Evolutionary conservation across 2,888 invertebrate genomes (phyloP).

Genomic region (Muscina levida): DNA sequence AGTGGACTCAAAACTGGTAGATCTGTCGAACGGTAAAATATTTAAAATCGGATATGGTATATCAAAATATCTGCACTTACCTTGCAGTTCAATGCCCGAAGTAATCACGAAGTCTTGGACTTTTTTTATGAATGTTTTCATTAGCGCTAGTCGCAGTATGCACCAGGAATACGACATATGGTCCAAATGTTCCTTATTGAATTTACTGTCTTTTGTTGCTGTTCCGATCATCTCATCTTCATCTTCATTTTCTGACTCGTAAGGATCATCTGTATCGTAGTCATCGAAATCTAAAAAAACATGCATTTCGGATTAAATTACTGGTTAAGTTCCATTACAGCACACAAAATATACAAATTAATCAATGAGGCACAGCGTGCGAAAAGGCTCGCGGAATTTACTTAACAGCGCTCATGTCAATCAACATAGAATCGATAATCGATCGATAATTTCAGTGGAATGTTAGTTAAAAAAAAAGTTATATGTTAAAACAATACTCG

Average conservation of each 20-base stretch:
- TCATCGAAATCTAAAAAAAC: constrained; percentile 81
- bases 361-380: too few relatives aligned
- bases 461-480: too few relatives aligned
- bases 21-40: constrained; percentile 82
- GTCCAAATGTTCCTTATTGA: constrained; percentile 93
- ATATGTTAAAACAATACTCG: too few relatives aligned
- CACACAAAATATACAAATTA: too few relatives aligned
- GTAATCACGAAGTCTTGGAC: constrained; percentile 92
- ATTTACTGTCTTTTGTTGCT: constrained; percentile 78
- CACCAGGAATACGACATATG: constrained; percentile 98
- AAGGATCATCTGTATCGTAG: constrained; percentile 93
- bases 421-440: too few relatives aligned
- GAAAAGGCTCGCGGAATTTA: too few relatives aligned
- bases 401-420: too few relatives aligned
- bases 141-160: constrained; percentile 93
- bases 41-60: background rate
- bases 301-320: too few relatives aligned
- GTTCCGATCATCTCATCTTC: constrained; percentile 88
- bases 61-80: constrained; percentile 81
- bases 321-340: background rate
- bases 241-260: constrained; percentile 89
- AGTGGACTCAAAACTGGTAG: constrained; percentile 96
- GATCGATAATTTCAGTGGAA: too few relatives aligned
- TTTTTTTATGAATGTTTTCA: constrained; percentile 91
- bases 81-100: constrained; percentile 94